These are phyloP conservation scores for Tragelaphus scriptus DNA, from an alignment of 2,113 vertebrate genomes.

Conservation along the genomic window DNA sequence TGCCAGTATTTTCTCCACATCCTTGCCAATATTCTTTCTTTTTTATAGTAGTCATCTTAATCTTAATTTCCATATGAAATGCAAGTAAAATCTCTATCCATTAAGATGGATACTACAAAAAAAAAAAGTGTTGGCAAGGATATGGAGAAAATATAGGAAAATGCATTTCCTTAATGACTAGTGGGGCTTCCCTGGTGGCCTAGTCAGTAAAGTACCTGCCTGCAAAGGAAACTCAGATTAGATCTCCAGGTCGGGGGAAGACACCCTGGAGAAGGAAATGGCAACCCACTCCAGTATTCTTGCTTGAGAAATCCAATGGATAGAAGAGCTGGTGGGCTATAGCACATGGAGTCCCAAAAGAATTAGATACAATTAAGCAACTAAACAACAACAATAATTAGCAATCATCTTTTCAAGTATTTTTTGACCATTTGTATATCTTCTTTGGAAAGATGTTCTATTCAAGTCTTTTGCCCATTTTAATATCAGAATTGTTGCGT, in stretches of 20 bases:
- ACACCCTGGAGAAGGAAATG: background rate
- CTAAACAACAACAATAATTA: background rate
- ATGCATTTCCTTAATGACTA: background rate
- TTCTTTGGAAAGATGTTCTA: background rate
- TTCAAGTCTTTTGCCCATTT: background rate
- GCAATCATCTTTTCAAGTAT: background rate
- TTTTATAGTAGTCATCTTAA: background rate
- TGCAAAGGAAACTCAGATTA: background rate
- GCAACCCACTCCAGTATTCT: background rate
- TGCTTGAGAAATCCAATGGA: background rate
- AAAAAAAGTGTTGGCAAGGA: background rate
- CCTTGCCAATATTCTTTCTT: too few relatives aligned
- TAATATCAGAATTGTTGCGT: background rate
- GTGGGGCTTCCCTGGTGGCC: background rate
- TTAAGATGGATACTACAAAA: background rate
- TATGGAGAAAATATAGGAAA: background rate
- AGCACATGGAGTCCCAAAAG: background rate
- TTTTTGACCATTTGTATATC: background rate
- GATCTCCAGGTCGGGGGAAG: background rate
- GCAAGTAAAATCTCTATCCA: background rate
- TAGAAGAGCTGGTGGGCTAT: background rate
- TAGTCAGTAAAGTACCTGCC: background rate
- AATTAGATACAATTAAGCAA: background rate
- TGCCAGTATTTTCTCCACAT: too few relatives aligned
- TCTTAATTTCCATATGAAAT: background rate